These are phyloP conservation scores for Dryomyza anilis DNA, from an alignment of 2,888 invertebrate genomes.

Conservation along the genomic window DNA sequence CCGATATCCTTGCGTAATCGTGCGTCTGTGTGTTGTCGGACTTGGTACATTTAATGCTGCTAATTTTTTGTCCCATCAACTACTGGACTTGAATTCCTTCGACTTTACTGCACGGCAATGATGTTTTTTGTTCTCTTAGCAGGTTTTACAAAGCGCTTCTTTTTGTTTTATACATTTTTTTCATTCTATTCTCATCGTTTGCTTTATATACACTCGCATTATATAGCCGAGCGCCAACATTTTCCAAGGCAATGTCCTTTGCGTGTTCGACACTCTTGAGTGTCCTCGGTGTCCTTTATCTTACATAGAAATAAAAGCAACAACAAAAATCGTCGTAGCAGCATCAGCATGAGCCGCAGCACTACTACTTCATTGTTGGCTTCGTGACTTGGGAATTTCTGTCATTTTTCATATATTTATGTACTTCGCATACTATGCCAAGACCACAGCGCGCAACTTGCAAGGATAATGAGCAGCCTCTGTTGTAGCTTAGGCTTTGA, in stretches of 20 bases:
- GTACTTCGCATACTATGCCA: neutral
- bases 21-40: neutral
- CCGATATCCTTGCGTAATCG: too few species aligned
- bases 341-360: neutral
- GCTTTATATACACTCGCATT: neutral
- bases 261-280: too few species aligned
- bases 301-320: too few species aligned
- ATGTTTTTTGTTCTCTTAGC: neutral
- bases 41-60: neutral
- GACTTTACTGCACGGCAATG: too few species aligned
- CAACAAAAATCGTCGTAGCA: too few species aligned
- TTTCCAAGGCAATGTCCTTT: neutral
- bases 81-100: neutral
- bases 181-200: neutral
- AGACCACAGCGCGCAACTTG: neutral
- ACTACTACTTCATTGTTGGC: neutral
- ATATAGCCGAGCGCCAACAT: neutral
- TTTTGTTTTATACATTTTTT: neutral
- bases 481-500: constrained; percentile 5
- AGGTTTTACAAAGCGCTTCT: neutral
- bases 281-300: too few species aligned
- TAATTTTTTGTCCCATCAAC: neutral
- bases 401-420: neutral
- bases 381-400: constrained; percentile 9
- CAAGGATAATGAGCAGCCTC: too few species aligned